These are phyloP conservation scores for Epinephelus awoara DNA, from an alignment of 2,797 vertebrate species.

Conservation along the genomic window DNA sequence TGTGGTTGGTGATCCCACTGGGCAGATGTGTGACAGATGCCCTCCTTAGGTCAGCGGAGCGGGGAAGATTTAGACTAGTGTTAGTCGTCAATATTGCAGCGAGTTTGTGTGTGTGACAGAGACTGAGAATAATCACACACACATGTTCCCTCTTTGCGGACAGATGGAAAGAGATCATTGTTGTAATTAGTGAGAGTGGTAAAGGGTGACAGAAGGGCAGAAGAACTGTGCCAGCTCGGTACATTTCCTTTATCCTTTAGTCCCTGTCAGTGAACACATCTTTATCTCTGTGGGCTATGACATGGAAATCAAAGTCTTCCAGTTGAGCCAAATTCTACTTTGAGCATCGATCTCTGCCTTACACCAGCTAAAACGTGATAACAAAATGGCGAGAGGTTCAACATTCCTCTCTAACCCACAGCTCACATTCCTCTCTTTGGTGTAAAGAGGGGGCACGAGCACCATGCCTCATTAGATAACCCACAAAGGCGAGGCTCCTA, in stretches of 20 bases:
- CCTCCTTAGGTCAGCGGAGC: slow-evolving; percentile 57
- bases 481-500: slow-evolving; percentile 62
- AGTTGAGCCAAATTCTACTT: slow-evolving; percentile 6
- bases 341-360: slow-evolving; percentile 19
- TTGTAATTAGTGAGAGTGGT: slow-evolving; percentile 62
- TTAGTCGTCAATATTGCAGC: slow-evolving; percentile 46
- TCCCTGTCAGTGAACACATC: slow-evolving; percentile 9
- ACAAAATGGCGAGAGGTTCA: slow-evolving; percentile 64
- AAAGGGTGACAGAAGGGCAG: slow-evolving; percentile 55
- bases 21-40: slow-evolving; percentile 77
- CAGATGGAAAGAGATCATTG: slow-evolving; percentile 64
- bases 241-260: neutral
- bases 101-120: slow-evolving; percentile 25
- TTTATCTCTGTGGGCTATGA: slow-evolving; percentile 4
- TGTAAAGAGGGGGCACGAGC: slow-evolving; percentile 65
- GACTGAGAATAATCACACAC: slow-evolving; percentile 47
- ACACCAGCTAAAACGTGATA: slow-evolving; percentile 38
- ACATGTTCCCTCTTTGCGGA: slow-evolving; percentile 37
- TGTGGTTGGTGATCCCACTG: slow-evolving; percentile 35
- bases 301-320: slow-evolving; percentile 25
- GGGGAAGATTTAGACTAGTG: slow-evolving; percentile 58
- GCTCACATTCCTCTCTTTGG: slow-evolving; percentile 74
- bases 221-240: slow-evolving; percentile 36
- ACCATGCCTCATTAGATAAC: slow-evolving; percentile 77
- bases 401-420: slow-evolving; percentile 68